Percentiles rank a stretch among this genome's conserved stretches.
phyloP scores from a whole-genome alignment of 2,113 vertebrate genomes.

The Lichenostomus cassidix region DNA sequence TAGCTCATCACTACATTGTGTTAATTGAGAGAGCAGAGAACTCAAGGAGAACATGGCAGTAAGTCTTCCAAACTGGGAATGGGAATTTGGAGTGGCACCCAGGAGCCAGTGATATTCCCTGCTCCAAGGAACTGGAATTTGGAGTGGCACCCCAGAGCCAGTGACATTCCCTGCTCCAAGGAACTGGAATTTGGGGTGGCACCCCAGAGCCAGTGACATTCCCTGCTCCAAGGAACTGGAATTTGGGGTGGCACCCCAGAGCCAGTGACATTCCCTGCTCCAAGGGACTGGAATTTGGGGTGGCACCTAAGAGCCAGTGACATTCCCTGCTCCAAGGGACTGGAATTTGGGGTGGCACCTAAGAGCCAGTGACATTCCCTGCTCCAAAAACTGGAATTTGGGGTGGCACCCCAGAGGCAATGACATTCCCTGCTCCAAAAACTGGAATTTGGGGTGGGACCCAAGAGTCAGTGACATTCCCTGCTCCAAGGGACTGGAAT shows the following conservation, averaged over 20 bases:
- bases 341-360: not conserved
- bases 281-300: no score
- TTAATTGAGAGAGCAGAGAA: not conserved
- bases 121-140: no score
- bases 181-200: not conserved
- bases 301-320: not conserved
- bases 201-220: not conserved
- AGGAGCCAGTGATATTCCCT: not conserved
- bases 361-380: not conserved
- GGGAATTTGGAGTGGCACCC: not conserved
- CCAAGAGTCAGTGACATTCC: no score
- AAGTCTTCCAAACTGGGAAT: not conserved
- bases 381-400: not conserved
- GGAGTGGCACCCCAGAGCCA: no score
- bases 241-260: no score
- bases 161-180: not conserved
- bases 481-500: not conserved
- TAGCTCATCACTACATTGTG: rapidly evolving
- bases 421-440: not conserved
- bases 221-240: not conserved
- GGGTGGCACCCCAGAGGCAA: not conserved
- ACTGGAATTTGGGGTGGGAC: no score
- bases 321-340: not conserved
- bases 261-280: not conserved
- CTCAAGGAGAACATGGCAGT: not conserved